phyloP scores from a whole-genome alignment of 2,888 invertebrate species.

The Prosapia bicincta region DNA sequence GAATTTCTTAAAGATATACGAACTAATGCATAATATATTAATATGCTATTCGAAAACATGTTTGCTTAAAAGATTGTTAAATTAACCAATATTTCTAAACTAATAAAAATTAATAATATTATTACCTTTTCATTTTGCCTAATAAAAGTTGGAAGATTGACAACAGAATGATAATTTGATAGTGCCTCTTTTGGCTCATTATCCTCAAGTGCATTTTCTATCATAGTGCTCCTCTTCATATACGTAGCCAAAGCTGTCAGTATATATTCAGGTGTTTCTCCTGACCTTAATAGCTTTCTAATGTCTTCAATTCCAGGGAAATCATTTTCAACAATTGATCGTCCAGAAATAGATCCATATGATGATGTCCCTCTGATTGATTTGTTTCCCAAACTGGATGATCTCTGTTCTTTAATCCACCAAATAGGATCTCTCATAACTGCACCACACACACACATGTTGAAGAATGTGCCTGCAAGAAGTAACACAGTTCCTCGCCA shows the following conservation, averaged over 20 bases:
- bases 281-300: slow-evolving; percentile 64
- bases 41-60: too few species aligned
- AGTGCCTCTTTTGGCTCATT: slow-evolving; percentile 44
- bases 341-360: slow-evolving; percentile 51
- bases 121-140: slow-evolving; percentile 63
- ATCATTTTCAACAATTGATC: slow-evolving; percentile 49
- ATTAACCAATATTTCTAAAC: too few species aligned
- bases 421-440: slow-evolving; percentile 88
- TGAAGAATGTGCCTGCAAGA: slow-evolving; percentile 78
- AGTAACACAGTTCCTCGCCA: slow-evolving; percentile 81
- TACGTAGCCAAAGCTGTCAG: slow-evolving; percentile 60
- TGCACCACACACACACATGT: slow-evolving; percentile 80
- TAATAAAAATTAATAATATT: too few species aligned
- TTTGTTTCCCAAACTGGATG: slow-evolving; percentile 46
- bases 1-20: too few species aligned
- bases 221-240: slow-evolving; percentile 51
- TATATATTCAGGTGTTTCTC: slow-evolving; percentile 62
- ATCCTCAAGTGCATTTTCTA: slow-evolving; percentile 54
- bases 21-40: too few species aligned
- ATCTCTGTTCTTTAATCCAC: slow-evolving; percentile 62
- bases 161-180: slow-evolving; percentile 58
- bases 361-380: slow-evolving; percentile 52
- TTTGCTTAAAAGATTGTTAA: too few species aligned
- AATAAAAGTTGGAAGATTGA: slow-evolving; percentile 72
- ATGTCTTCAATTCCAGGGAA: slow-evolving; percentile 61